Evolutionary conservation across 2,113 vertebrate species (phyloP).

Genomic region (Tachysurus vachellii): DNA sequence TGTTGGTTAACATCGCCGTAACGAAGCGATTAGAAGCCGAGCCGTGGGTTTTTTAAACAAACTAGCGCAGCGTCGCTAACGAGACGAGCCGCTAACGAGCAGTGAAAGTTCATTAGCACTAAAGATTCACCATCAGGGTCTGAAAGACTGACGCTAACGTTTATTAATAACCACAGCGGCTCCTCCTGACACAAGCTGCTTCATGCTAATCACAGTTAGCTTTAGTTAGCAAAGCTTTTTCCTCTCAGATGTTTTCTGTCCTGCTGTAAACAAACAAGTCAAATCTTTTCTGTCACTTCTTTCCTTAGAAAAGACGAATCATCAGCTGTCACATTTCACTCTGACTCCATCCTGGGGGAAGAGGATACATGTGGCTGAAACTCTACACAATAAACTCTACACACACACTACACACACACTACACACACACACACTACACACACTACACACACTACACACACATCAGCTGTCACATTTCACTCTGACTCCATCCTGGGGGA

Average conservation of each 20-base stretch:
- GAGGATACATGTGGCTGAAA: too few relatives aligned
- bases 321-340: too few relatives aligned
- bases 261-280: background rate
- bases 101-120: slow-evolving; percentile 59
- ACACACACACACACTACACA: too few relatives aligned
- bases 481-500: too few relatives aligned
- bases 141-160: background rate
- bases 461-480: too few relatives aligned
- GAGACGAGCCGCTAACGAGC: slow-evolving; percentile 72
- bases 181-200: background rate
- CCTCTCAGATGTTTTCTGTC: background rate
- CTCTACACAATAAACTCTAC: too few relatives aligned
- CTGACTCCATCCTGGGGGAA: too few relatives aligned
- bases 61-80: slow-evolving; percentile 76
- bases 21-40: slow-evolving; percentile 79
- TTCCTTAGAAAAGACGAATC: too few relatives aligned
- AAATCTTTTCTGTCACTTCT: too few relatives aligned
- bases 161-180: background rate
- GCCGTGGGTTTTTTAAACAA: slow-evolving; percentile 80
- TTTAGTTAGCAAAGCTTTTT: too few relatives aligned
- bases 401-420: too few relatives aligned
- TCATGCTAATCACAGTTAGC: background rate
- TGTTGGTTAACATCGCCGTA: slow-evolving; percentile 79
- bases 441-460: too few relatives aligned
- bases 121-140: background rate